A percentile compares a stretch with the other conserved stretches of the same genome.
phyloP scores from a whole-genome alignment of 1,140 invertebrate species.

The Heliothis virescens region DNA sequence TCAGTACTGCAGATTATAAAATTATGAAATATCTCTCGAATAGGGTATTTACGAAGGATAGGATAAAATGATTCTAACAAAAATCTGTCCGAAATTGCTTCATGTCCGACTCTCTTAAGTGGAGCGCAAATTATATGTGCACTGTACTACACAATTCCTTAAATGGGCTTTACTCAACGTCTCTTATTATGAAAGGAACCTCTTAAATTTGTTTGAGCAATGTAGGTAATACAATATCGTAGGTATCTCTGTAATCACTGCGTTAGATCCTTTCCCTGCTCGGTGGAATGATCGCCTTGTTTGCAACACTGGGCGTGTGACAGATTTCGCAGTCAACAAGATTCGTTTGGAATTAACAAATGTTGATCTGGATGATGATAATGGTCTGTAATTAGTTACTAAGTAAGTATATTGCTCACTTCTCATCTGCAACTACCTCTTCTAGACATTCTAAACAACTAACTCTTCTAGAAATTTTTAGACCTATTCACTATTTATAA shows the following conservation, averaged over 20 bases:
- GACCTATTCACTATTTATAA: no score
- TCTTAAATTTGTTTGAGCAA: constrained; percentile 55
- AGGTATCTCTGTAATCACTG: constrained; percentile 51
- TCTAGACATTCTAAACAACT: no score
- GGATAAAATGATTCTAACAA: neutral
- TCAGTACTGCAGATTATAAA: no score
- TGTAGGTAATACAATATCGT: constrained; percentile 59
- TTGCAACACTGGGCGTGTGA: constrained; percentile 54
- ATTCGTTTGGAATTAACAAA: neutral
- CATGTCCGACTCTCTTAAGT: constrained; percentile 32
- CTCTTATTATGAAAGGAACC: constrained; percentile 51
- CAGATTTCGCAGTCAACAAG: constrained; percentile 40
- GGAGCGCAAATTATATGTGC: constrained; percentile 40
- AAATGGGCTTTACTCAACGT: constrained; percentile 44
- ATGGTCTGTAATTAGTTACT: no score
- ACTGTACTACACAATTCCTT: constrained; percentile 43
- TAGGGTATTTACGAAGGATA: no score
- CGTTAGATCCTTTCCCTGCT: constrained; percentile 55
- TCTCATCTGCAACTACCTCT: no score
- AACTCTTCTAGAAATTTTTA: no score
- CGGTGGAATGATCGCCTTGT: constrained; percentile 54
- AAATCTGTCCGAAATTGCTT: constrained; percentile 1
- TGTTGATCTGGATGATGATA: no score
- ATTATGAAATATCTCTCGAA: no score
- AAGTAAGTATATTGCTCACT: no score